These are phyloP conservation scores for Heliconius himera DNA, from an alignment of 1,140 invertebrate genomes.

Conservation along the genomic window DNA sequence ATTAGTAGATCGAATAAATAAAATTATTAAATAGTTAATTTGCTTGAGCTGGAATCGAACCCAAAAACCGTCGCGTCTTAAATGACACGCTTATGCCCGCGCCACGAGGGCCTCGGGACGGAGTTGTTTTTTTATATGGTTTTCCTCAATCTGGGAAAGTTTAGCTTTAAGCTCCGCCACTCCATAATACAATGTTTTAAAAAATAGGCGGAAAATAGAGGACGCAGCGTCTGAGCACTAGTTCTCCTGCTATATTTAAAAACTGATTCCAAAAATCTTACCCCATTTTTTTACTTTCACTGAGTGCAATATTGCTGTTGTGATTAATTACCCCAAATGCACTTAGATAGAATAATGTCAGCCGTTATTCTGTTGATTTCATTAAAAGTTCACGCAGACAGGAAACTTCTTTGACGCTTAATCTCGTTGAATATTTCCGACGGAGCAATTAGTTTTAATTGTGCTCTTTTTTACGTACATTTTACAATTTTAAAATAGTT, in stretches of 20 bases:
- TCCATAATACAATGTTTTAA: too few species aligned
- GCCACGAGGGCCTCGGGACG: background rate
- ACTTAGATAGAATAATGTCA: background rate
- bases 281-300: background rate
- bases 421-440: slow-evolving; percentile 8
- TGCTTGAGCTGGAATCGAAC: too few species aligned
- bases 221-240: too few species aligned
- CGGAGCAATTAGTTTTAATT: slow-evolving; percentile 5
- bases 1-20: too few species aligned
- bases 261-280: too few species aligned
- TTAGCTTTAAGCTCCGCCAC: too few species aligned
- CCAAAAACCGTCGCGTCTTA: too few species aligned
- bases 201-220: too few species aligned
- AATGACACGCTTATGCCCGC: too few species aligned
- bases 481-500: background rate
- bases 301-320: background rate
- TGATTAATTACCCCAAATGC: background rate
- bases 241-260: too few species aligned
- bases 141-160: background rate
- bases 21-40: too few species aligned
- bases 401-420: slow-evolving; percentile 6
- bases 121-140: background rate
- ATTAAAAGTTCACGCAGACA: slow-evolving; percentile 11
- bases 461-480: background rate
- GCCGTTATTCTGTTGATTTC: background rate